A percentile compares a stretch with the other conserved stretches of the same genome.
Evolutionary conservation across 2,888 invertebrate genomes (phyloP).

Genomic region (Luperina nickerlii): DNA sequence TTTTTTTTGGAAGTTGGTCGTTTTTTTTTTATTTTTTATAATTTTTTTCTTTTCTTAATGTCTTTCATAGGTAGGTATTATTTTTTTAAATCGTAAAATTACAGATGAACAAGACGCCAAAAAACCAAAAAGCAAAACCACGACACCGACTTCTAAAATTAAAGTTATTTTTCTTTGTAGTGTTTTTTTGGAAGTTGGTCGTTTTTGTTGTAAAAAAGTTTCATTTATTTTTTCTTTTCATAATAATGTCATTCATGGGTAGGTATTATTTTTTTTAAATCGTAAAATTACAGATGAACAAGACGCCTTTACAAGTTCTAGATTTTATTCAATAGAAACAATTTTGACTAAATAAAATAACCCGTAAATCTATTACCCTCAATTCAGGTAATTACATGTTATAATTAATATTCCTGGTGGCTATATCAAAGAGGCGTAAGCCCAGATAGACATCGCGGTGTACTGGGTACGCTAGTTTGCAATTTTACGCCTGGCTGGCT

Average conservation of each 20-base stretch:
- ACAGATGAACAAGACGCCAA: not conserved
- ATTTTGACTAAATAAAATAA: constrained; percentile 13
- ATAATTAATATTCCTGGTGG: constrained; percentile 60
- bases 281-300: not conserved
- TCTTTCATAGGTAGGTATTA: not conserved
- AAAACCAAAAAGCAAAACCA: no score
- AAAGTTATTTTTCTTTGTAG: no score
- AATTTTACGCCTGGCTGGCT: constrained; percentile 73
- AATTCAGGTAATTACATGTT: constrained; percentile 55
- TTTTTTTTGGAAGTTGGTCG: no score
- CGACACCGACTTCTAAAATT: no score
- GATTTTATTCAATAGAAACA: not conserved
- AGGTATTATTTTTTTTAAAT: not conserved
- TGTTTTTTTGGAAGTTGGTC: no score
- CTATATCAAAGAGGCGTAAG: constrained; percentile 56
- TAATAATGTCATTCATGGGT: not conserved
- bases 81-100: not conserved
- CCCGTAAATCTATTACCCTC: constrained; percentile 35
- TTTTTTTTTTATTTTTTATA: no score
- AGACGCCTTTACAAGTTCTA: not conserved
- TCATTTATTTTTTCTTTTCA: not conserved
- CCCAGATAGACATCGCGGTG: constrained; percentile 57
- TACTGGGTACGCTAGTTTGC: constrained; percentile 68
- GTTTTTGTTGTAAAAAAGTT: no score
- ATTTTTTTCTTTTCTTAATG: not conserved